Conservation (phyloP, 2,113 vertebrate species). For the Dipodomys ordii region DNA sequence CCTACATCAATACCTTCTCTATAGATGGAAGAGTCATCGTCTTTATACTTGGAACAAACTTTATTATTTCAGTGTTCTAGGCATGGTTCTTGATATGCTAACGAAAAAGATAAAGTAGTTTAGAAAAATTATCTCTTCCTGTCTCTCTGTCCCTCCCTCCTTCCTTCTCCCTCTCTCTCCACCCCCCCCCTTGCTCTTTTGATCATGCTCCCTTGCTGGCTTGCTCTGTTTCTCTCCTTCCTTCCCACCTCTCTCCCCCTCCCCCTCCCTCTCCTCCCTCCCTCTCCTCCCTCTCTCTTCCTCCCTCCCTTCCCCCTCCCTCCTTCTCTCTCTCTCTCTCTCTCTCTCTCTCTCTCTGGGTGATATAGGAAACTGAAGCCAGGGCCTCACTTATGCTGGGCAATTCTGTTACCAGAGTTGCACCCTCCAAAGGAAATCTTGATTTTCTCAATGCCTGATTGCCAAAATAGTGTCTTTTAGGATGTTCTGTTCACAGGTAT, state of each 20-base stretch:
- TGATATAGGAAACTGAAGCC: not conserved
- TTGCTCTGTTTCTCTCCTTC: not conserved
- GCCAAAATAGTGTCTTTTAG: not conserved
- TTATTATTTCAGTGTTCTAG: not conserved
- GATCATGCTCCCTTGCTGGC: no score
- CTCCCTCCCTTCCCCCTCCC: no score
- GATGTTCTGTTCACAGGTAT: not conserved
- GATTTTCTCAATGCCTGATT: not conserved
- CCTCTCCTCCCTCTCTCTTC: not conserved
- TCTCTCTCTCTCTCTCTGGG: not conserved
- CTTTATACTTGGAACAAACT: not conserved
- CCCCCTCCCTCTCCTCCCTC: no score
- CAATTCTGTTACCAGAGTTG: not conserved
- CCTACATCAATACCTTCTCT: not conserved
- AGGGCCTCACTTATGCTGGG: no score
- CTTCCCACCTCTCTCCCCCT: no score
- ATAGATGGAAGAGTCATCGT: not conserved
- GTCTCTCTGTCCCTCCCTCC: rapidly evolving
- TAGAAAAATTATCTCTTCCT: not conserved
- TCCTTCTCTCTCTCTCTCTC: rapidly evolving
- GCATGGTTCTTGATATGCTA: not conserved
- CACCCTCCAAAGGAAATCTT: not conserved
- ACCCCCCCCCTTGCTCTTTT: not conserved
- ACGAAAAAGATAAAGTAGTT: not conserved
- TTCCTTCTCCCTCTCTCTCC: not conserved